Percentiles rank a stretch among this genome's conserved stretches.
These are phyloP conservation scores for Limnephilus lunatus DNA, from an alignment of 2,888 invertebrate species.

Conservation along the genomic window DNA sequence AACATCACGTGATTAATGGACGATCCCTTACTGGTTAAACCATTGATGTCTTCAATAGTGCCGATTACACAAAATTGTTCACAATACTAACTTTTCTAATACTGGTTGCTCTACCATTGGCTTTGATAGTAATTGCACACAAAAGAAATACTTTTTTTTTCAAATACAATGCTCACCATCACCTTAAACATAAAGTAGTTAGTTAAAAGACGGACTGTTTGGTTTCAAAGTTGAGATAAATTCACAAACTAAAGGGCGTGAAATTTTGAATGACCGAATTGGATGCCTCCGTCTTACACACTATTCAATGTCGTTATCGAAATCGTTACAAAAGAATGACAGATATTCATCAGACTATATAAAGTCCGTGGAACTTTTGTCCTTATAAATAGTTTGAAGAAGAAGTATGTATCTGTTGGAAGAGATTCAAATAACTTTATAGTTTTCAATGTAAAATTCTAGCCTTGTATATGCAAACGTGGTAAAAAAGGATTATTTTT, in stretches of 20 bases:
- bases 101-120: too few species aligned
- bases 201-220: background rate
- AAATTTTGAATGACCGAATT: background rate
- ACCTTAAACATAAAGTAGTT: background rate
- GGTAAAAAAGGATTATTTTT: background rate
- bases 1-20: too few species aligned
- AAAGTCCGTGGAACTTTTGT: background rate
- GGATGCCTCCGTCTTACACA: background rate
- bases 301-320: background rate
- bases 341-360: background rate
- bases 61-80: too few species aligned
- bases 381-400: background rate
- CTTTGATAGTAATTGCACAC: too few species aligned
- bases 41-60: too few species aligned
- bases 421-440: background rate
- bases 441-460: background rate
- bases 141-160: too few species aligned
- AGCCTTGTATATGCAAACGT: background rate
- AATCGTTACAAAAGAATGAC: background rate
- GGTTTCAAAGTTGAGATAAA: background rate
- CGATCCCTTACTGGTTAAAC: too few species aligned
- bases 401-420: background rate
- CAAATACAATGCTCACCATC: too few species aligned
- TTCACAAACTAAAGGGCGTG: background rate
- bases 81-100: too few species aligned